Evolutionary conservation across 1,140 invertebrate genomes (phyloP), one percentile per base, ranked within the genome.

Genomic region (Centruroides vittatus): DNA sequence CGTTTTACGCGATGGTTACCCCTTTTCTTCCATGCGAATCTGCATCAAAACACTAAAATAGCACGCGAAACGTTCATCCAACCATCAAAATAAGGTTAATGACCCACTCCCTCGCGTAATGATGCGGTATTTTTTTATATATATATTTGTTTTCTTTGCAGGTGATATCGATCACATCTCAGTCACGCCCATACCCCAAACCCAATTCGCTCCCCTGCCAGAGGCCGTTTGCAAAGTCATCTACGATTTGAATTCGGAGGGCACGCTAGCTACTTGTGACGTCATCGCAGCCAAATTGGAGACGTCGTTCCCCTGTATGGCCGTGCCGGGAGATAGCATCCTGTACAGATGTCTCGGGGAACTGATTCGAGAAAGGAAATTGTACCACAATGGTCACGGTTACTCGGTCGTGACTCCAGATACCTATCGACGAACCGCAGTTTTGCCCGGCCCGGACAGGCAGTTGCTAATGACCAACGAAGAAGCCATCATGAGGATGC

Each of bases 151-250:
- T 57, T 11, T 57, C 9, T 78, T 60, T 78, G n/a, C 80, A 94
- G 92, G 92, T 76, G 91, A 95, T 71, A 85, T 95, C 67, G 88
- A 91, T 73, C 86, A 91, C 71, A 89, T 91, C 71, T 81, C 87
- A 62, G 86, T 92, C 66, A 85, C 85, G 68, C 85, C 87, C 50
- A 85, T 93, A 47, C 82, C 85, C 61, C 92, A 95, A 77, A 89
- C 89, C 47, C 90, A 94, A 78, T 95, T 94, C 76, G 93, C 92
- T 12, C 93, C 93, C 8, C 76, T 96, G 64, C 88, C 92, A 10
- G 93, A 96, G 76, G 91, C 91, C 0, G 78, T 95, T 6, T 95
- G 92, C 71, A 87, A 89, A 75, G 88, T 91, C 59, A 89, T 95
- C 64, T 82, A 93, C 72, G 87, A 93, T 69, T 75, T 95, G 47